phyloP scores from a whole-genome alignment of 2,888 invertebrate species.

The Perithous albicinctus region DNA sequence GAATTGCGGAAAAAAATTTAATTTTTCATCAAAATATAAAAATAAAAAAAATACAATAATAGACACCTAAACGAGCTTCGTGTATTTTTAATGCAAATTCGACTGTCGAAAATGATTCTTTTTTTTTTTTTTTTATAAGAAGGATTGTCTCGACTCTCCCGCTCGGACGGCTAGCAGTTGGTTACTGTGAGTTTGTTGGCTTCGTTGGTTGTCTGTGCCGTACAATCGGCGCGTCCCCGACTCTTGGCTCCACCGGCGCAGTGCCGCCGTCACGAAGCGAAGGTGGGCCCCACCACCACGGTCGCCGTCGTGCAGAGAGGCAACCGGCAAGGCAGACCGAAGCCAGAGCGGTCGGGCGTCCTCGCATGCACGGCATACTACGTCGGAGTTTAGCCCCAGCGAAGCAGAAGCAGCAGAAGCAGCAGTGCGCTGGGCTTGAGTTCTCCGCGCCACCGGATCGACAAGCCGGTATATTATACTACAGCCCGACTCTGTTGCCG shows the following conservation, averaged over 20 bases:
- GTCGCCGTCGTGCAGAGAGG: background rate
- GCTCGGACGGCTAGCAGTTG: conserved; percentile 71
- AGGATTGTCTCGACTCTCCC: background rate
- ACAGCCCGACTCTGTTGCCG: background rate
- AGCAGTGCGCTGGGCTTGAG: background rate
- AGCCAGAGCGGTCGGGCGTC: conserved; percentile 5
- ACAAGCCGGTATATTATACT: conserved; percentile 39
- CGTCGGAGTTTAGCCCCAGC: conserved; percentile 33
- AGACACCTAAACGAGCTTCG: no score
- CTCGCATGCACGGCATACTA: conserved; percentile 43
- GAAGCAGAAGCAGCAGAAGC: background rate
- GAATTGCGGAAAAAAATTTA: background rate
- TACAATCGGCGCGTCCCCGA: conserved; percentile 72
- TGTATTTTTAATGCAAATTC: background rate
- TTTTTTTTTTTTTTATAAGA: background rate
- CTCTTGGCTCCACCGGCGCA: conserved; percentile 37
- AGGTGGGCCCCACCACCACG: conserved; percentile 66
- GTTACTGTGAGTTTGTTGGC: conserved; percentile 84
- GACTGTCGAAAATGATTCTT: no score
- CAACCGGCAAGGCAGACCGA: background rate
- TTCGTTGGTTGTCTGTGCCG: conserved; percentile 78
- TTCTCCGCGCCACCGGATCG: conserved; percentile 18
- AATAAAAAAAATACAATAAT: no score
- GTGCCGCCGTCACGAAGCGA: conserved; percentile 53
- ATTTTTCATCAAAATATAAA: background rate